Percentiles rank a stretch among this genome's conserved stretches.
These are phyloP conservation scores for Pyrocoelia pectoralis DNA, from an alignment of 2,888 invertebrate genomes.

Conservation along the genomic window DNA sequence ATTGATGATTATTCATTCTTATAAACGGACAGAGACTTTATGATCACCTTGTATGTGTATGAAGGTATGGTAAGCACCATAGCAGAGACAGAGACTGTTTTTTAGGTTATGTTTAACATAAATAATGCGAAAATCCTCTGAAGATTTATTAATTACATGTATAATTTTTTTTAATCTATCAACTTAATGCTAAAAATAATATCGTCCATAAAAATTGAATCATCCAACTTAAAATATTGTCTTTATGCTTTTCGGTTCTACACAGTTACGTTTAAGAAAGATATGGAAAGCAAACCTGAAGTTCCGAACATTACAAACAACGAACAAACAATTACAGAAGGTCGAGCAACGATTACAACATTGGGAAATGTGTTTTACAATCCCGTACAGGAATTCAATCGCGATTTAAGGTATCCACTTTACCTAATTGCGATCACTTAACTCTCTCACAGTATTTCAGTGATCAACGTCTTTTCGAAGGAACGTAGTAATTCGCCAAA, in stretches of 20 bases:
- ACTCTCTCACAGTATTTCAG: conserved; percentile 71
- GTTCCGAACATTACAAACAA: background rate
- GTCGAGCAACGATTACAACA: conserved; percentile 78
- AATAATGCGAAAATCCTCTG: no score
- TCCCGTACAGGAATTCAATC: conserved; percentile 97
- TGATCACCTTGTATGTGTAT: no score
- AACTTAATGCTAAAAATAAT: no score
- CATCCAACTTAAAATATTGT: no score
- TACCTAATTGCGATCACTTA: background rate
- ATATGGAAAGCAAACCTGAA: background rate
- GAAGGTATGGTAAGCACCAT: no score
- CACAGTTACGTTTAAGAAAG: background rate
- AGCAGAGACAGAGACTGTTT: no score
- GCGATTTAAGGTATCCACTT: conserved; percentile 77
- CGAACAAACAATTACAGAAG: conserved; percentile 70
- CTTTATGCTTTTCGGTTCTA: background rate
- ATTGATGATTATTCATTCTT: no score
- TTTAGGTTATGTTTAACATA: no score
- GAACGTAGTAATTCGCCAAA: background rate
- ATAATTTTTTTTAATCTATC: no score
- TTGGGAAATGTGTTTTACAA: conserved; percentile 93
- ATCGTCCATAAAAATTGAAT: no score
- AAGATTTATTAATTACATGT: no score
- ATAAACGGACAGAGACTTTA: no score
- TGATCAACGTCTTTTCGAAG: conserved; percentile 70